phyloP scores from a whole-genome alignment of 2,888 invertebrate species.

The Conomelus anceps region DNA sequence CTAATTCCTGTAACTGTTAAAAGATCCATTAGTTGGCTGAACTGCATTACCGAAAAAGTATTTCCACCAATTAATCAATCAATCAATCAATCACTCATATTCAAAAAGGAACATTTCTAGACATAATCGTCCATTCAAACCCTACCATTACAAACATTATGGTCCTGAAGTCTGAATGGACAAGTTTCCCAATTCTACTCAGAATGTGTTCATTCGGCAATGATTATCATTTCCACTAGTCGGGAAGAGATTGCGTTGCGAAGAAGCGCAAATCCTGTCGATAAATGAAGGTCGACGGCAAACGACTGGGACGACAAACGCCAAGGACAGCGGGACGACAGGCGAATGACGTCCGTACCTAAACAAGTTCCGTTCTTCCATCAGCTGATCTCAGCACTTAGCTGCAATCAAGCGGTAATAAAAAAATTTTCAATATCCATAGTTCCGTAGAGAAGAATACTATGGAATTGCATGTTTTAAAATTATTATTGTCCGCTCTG shows the following conservation, averaged over 20 bases:
- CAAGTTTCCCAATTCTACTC: too few relatives aligned
- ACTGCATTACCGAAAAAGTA: too few relatives aligned
- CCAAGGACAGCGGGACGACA: background rate
- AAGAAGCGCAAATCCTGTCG: background rate
- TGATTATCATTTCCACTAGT: background rate
- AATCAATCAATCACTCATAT: too few relatives aligned
- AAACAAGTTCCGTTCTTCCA: background rate
- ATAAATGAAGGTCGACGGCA: background rate
- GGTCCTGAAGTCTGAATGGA: too few relatives aligned
- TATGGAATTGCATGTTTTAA: too few relatives aligned
- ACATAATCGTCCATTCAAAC: too few relatives aligned
- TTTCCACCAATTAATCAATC: too few relatives aligned
- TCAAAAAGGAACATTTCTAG: too few relatives aligned
- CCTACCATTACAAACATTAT: too few relatives aligned
- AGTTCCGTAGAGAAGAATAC: background rate
- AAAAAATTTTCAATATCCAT: background rate
- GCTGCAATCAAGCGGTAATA: background rate
- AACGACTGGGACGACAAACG: background rate
- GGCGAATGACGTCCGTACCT: background rate
- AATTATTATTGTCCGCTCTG: too few relatives aligned
- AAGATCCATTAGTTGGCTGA: too few relatives aligned
- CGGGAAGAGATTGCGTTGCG: background rate
- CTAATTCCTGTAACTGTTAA: too few relatives aligned
- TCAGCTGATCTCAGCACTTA: background rate
- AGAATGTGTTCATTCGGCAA: background rate